phyloP scores from a whole-genome alignment of 2,797 vertebrate species.

The Rhynchonycteris naso region DNA sequence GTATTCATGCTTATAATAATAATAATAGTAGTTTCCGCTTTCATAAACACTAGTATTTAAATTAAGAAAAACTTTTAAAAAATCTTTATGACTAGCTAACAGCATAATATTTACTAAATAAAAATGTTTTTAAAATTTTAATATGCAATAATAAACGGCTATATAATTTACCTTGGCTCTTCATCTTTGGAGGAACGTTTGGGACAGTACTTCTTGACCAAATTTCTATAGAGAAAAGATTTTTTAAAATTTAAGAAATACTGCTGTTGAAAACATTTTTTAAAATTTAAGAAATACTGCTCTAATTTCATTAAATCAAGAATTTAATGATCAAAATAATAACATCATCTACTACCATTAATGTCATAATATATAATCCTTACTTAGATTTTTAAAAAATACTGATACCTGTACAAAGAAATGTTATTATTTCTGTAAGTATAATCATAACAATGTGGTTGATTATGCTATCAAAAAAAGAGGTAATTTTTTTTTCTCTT shows the following conservation, averaged over 20 bases:
- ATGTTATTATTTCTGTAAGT: neutral
- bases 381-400: constrained; percentile 59
- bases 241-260: neutral
- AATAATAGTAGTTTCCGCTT: constrained; percentile 10
- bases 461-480: constrained; percentile 38
- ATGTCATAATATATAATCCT: neutral
- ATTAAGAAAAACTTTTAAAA: constrained; percentile 44
- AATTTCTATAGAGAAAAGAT: constrained; percentile 88
- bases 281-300: neutral
- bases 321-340: constrained; percentile 50
- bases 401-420: neutral
- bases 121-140: neutral
- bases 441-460: constrained; percentile 22
- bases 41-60: constrained; percentile 47
- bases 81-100: constrained; percentile 35
- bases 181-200: constrained; percentile 98
- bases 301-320: constrained; percentile 33
- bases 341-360: constrained; percentile 43
- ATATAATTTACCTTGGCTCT: constrained; percentile 93
- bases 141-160: constrained; percentile 3
- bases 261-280: neutral
- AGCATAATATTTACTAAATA: constrained; percentile 46
- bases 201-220: constrained; percentile 99
- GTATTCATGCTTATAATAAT: constrained; percentile 25
- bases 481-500: neutral